Evolutionary conservation across 2,797 vertebrate genomes (phyloP).

Genomic region (Anguilla pacifica): DNA sequence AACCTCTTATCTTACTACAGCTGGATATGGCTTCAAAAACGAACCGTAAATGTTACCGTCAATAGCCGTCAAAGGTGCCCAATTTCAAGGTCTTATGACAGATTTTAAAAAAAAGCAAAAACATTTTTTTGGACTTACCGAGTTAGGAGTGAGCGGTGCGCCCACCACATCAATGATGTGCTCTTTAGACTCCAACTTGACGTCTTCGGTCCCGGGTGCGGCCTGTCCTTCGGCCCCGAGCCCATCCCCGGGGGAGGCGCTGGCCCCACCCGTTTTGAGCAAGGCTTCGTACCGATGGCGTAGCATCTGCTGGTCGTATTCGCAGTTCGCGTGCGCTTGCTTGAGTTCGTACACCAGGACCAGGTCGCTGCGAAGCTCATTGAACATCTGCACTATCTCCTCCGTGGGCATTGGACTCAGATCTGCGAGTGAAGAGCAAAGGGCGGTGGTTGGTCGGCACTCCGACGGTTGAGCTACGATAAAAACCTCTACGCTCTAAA

Average conservation of each 20-base stretch:
- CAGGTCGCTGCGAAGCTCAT: conserved; percentile 93
- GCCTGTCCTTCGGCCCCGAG: conserved; percentile 69
- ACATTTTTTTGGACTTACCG: conserved; percentile 73
- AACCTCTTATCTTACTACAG: neutral
- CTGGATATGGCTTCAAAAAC: neutral
- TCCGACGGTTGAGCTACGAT: too few species aligned
- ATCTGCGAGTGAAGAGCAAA: conserved; percentile 68
- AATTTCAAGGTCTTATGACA: neutral
- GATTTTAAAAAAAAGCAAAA: neutral
- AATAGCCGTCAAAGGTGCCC: neutral
- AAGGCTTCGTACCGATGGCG: conserved; percentile 94
- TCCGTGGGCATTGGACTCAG: conserved; percentile 97
- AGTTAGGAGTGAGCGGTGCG: conserved; percentile 96
- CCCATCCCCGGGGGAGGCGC: conserved; percentile 47
- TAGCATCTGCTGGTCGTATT: conserved; percentile 98
- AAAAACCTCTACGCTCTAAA: too few species aligned
- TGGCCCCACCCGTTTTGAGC: conserved; percentile 75
- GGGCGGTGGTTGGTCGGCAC: too few species aligned
- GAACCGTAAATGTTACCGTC: neutral
- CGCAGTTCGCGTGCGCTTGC: conserved; percentile 96
- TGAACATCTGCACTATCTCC: conserved; percentile 98
- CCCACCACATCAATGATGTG: conserved; percentile 97
- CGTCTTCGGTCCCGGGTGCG: conserved; percentile 80
- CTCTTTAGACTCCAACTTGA: conserved; percentile 88
- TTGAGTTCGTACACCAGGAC: conserved; percentile 97